A percentile compares a stretch with the other conserved stretches of the same genome.
Evolutionary conservation across 2,797 vertebrate species (phyloP).

Genomic region (Echiichthys vipera): DNA sequence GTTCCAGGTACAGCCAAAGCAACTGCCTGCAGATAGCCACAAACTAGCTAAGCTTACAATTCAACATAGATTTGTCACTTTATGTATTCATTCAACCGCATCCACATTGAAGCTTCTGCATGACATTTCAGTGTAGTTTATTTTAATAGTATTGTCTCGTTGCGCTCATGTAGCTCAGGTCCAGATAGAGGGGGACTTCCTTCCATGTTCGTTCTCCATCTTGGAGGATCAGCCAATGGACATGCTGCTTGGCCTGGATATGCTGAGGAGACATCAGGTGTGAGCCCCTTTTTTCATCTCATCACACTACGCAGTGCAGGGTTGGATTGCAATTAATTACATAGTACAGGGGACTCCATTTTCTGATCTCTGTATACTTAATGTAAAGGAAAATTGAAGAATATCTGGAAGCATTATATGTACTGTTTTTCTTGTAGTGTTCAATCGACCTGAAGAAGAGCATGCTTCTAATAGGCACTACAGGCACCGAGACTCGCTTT

Average conservation of each 20-base stretch:
- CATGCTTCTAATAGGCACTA: constrained; percentile 94
- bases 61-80: rapidly evolving
- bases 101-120: background rate
- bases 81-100: background rate
- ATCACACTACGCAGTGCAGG: background rate
- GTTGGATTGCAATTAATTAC: background rate
- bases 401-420: background rate
- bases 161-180: constrained; percentile 91
- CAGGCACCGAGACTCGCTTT: constrained; percentile 95
- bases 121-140: background rate
- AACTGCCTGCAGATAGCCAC: background rate
- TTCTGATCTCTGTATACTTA: background rate
- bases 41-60: background rate
- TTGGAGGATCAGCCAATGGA: constrained; percentile 99
- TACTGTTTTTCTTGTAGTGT: constrained; percentile 83
- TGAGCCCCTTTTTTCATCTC: constrained; percentile 29
- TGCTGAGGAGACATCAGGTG: constrained; percentile 99
- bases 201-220: constrained; percentile 98
- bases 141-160: constrained; percentile 2
- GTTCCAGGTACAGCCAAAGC: background rate
- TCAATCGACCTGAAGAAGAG: constrained; percentile 98
- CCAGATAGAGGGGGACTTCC: constrained; percentile 97
- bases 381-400: background rate
- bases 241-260: constrained; percentile 98
- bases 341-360: background rate